Conservation (phyloP, 2,888 invertebrate genomes). For the Caenorhabditis sp. region DNA sequence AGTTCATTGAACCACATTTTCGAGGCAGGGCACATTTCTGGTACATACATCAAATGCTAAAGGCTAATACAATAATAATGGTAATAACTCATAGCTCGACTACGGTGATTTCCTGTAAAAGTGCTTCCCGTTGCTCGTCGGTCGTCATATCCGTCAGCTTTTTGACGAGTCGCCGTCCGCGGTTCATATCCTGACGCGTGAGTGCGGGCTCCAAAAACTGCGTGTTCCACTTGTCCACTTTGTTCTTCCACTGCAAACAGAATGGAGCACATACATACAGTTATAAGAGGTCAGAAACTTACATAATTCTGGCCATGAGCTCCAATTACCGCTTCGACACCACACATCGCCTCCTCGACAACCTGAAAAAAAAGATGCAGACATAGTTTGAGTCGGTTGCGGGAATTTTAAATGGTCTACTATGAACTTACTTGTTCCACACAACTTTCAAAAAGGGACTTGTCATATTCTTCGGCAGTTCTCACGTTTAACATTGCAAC, state of each 20-base stretch:
- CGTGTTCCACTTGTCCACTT: constrained; percentile 42
- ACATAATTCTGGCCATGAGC: constrained; percentile 69
- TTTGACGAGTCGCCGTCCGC: constrained; percentile 42
- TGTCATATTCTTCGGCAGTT: constrained; percentile 68
- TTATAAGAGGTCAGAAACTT: too few relatives aligned
- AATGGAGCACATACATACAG: too few relatives aligned
- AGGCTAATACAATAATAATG: too few relatives aligned
- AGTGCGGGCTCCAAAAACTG: constrained; percentile 50
- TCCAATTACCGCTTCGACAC: constrained; percentile 75
- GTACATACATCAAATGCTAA: too few relatives aligned
- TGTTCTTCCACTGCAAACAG: constrained; percentile 48
- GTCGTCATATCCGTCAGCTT: constrained; percentile 43
- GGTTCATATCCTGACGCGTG: constrained; percentile 37
- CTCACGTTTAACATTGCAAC: constrained; percentile 95
- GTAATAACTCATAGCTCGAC: too few relatives aligned
- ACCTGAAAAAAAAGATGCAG: constrained; percentile 54
- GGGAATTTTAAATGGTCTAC: too few relatives aligned
- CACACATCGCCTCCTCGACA: constrained; percentile 74
- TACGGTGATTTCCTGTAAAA: constrained; percentile 2
- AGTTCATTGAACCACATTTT: too few relatives aligned
- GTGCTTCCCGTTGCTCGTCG: constrained; percentile 37
- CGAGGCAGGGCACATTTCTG: too few relatives aligned
- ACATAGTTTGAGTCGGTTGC: background rate
- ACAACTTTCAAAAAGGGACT: constrained; percentile 60
- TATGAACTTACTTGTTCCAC: constrained; percentile 63